Base-by-base conservation (phyloP, 2,888 invertebrate species). In the Margaritifera margaritifera region DNA sequence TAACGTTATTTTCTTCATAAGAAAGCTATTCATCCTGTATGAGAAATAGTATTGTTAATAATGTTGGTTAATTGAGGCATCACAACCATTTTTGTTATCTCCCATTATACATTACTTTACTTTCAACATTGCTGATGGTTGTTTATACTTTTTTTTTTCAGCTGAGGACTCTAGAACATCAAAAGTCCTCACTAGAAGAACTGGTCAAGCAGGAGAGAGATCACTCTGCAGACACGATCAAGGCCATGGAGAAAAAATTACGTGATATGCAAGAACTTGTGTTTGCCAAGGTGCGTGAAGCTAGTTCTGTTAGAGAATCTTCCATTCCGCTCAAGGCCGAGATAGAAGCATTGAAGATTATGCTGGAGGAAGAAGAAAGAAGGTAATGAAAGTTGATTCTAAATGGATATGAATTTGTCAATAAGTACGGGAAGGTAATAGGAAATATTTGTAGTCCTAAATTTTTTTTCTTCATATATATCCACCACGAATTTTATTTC, bases 331-430 rank as follows among this genome's bases (percentile, higher is more conserved):
- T 89, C 18, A 87, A 84, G 67, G 81, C 87, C 0, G 89, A 89
- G 72, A 86, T 89, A 42, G 87, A 88, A 62, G 80, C 86, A 1
- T 74, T 88, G 64, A 84, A 85, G 60, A 79, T 79, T 2, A 64
- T 89, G 50, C 74, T 89, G 50, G 87, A 86, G 53, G 88, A 88
- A 59, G 88, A 88, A 66, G 88, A 89, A 66, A 80, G 72, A 62
- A 84, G 87, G 89, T 88, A 62, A 42, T 67, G 56, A 25, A 42
- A 42, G 22, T 25, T 20, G 3, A 25, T 20, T 24, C n/a, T 2
- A 42, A 42, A 8, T 15, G 2, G 15, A 42, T 42, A 11, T 42
- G 15, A 42, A 15, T 42, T 15, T 15, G 42, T 42, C 15, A 42
- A 11, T n/a, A n/a, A n/a, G n/a, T 42, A 42, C 15, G 42, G 42